Evolutionary conservation across 2,797 vertebrate genomes (phyloP).

Genomic region (Molothrus ater): DNA sequence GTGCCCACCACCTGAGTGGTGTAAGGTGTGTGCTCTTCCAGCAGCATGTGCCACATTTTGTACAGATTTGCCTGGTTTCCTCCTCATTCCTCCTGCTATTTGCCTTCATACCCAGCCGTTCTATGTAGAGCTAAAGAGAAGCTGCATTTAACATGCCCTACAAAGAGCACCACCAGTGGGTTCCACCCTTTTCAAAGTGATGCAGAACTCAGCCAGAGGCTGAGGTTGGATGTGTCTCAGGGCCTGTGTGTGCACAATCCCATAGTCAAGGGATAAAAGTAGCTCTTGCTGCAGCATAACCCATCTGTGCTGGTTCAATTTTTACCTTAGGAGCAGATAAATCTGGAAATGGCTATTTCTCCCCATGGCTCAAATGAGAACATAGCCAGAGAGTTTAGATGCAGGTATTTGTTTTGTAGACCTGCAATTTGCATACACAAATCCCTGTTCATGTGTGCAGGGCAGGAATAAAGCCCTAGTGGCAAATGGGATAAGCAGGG

Average conservation of each 20-base stretch:
- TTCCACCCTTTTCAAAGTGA: neutral
- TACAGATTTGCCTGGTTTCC: neutral
- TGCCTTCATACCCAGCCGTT: neutral
- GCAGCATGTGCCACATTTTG: neutral
- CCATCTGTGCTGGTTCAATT: neutral
- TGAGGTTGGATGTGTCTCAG: neutral
- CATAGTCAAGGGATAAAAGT: neutral
- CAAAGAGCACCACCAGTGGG: neutral
- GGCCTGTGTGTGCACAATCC: neutral
- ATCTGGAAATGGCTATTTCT: neutral
- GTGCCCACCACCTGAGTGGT: neutral
- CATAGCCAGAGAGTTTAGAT: neutral
- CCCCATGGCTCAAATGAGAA: neutral
- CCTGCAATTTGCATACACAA: neutral
- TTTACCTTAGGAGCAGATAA: neutral
- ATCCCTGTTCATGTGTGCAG: neutral
- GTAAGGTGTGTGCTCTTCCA: neutral
- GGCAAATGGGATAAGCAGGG: neutral
- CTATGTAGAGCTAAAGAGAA: neutral
- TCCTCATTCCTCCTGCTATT: neutral
- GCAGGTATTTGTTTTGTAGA: neutral
- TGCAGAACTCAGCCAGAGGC: neutral
- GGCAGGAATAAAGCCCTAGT: neutral
- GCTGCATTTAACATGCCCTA: neutral
- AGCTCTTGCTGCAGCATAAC: neutral